These are phyloP conservation scores for Holotrichia oblita DNA, from an alignment of 1,140 invertebrate genomes.

Conservation along the genomic window DNA sequence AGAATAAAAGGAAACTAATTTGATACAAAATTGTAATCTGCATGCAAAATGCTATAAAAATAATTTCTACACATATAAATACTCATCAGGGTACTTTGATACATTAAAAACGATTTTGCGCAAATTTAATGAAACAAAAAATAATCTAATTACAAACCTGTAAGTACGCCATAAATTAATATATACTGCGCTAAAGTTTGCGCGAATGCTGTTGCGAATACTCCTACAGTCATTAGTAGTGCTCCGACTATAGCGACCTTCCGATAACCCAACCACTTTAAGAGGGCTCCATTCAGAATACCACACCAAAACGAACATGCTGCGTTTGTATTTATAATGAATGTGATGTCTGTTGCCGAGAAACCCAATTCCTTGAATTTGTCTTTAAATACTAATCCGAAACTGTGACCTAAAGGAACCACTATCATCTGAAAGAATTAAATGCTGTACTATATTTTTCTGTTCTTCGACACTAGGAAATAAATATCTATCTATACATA, in stretches of 20 bases:
- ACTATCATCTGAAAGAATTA: conserved; percentile 67
- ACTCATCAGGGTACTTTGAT: no score
- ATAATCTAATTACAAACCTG: conserved; percentile 53
- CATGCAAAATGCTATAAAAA: no score
- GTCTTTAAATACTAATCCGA: conserved; percentile 73
- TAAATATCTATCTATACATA: no score
- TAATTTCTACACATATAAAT: no score
- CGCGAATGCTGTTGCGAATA: conserved; percentile 67
- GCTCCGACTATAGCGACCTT: conserved; percentile 69
- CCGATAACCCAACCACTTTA: conserved; percentile 70
- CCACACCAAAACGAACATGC: conserved; percentile 70
- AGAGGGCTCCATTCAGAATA: conserved; percentile 71
- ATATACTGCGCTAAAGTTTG: conserved; percentile 68
- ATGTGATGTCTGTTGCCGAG: conserved; percentile 68
- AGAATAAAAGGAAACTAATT: background rate
- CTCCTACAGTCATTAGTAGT: conserved; percentile 65
- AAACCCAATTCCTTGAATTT: conserved; percentile 67
- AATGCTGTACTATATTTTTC: no score
- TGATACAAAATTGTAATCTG: no score
- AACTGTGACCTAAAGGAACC: conserved; percentile 70
- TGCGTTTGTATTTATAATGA: conserved; percentile 72
- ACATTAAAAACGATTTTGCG: no score
- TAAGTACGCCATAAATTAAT: conserved; percentile 70
- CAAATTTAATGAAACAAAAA: no score
- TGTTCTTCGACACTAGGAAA: no score